Conservation (phyloP, 2,113 vertebrate genomes). For the Fulmarus glacialis region DNA sequence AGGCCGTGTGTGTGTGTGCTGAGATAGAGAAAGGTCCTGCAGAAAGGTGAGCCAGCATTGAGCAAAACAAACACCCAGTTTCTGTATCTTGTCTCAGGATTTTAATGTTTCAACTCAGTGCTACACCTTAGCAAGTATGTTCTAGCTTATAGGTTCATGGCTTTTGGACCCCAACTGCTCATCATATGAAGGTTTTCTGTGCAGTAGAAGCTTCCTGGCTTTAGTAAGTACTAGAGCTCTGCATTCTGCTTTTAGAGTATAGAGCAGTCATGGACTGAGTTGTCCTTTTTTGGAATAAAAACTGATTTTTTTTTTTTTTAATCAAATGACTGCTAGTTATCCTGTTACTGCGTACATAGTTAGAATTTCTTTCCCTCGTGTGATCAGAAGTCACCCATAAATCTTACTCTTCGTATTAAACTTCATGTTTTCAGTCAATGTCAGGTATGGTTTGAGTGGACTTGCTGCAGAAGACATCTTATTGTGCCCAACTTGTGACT, state of each 20-base stretch:
- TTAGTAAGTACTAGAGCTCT: background rate
- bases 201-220: background rate
- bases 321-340: background rate
- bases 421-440: background rate
- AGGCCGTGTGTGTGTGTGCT: rapidly evolving
- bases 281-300: background rate
- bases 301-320: background rate
- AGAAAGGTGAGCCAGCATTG: background rate
- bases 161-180: background rate
- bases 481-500: background rate
- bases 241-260: background rate
- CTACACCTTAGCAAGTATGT: background rate
- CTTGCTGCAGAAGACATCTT: background rate
- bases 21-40: background rate
- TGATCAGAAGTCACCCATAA: background rate
- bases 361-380: background rate
- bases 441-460: background rate
- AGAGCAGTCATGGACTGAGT: background rate
- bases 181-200: background rate
- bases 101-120: background rate
- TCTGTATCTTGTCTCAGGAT: background rate
- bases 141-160: background rate
- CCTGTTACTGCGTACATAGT: background rate
- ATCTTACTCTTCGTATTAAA: background rate
- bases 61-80: background rate